These are phyloP conservation scores for Nothoprocta perdicaria DNA, from an alignment of 2,113 vertebrate genomes.

Conservation along the genomic window DNA sequence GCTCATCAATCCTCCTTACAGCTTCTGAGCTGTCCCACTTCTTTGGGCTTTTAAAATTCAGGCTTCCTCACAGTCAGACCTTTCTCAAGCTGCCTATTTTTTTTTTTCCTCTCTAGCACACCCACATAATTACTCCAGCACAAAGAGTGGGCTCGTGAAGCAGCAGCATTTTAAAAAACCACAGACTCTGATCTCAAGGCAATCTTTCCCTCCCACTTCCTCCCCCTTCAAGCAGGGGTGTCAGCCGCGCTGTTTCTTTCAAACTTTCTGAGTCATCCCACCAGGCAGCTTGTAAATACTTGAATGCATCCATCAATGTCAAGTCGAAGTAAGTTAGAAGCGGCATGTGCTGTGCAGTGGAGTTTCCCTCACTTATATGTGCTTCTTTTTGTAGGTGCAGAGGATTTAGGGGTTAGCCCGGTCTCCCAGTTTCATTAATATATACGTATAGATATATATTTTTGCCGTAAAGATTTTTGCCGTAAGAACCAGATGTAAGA, in stretches of 20 bases:
- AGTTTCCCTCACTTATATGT: conserved; percentile 20
- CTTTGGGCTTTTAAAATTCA: conserved; percentile 59
- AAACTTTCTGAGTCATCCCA: conserved; percentile 71
- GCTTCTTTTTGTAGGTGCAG: background rate
- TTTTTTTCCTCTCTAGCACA: conserved; percentile 63
- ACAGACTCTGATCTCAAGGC: conserved; percentile 75
- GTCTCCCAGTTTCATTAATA: background rate
- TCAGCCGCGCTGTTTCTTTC: conserved; percentile 72
- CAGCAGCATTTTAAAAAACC: conserved; percentile 75
- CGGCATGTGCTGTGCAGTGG: conserved; percentile 9
- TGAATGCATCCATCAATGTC: conserved; percentile 68
- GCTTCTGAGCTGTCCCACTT: conserved; percentile 18
- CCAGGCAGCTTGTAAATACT: conserved; percentile 72
- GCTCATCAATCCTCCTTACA: background rate
- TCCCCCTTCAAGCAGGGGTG: conserved; percentile 71
- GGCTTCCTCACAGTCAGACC: conserved; percentile 64
- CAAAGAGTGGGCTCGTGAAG: conserved; percentile 77
- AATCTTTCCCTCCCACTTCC: conserved; percentile 74
- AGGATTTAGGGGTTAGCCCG: background rate
- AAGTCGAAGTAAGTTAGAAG: conserved; percentile 46
- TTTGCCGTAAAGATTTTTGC: background rate
- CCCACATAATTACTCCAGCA: conserved; percentile 79
- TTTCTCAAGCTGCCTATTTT: conserved; percentile 64
- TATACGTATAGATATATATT: background rate
- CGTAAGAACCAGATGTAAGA: background rate